Evolutionary conservation across 2,113 vertebrate genomes (phyloP).

Genomic region (Pachypanchax playfairii): DNA sequence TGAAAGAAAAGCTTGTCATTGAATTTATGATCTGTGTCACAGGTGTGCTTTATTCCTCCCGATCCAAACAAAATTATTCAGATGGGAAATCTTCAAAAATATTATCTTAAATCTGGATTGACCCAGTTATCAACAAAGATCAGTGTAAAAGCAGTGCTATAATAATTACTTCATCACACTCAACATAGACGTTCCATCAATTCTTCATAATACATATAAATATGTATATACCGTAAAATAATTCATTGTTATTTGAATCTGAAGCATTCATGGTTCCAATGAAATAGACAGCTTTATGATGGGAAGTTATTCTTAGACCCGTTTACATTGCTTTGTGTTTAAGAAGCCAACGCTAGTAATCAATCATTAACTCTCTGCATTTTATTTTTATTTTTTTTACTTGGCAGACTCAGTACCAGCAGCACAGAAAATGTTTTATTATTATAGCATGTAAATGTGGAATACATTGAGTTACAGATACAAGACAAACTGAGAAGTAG

Average conservation of each 20-base stretch:
- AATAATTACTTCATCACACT: not conserved
- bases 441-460: slow-evolving; percentile 9
- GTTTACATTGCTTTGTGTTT: slow-evolving; percentile 41
- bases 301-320: not conserved
- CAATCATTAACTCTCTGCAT: slow-evolving; percentile 52
- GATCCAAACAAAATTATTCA: slow-evolving; percentile 17
- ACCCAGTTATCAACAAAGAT: slow-evolving; percentile 18
- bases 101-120: slow-evolving; percentile 36
- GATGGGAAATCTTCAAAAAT: slow-evolving; percentile 8
- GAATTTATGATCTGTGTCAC: slow-evolving; percentile 13
- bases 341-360: slow-evolving; percentile 51
- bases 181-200: not conserved
- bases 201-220: not conserved
- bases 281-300: not conserved
- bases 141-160: not conserved
- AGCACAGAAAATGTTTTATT: slow-evolving; percentile 33
- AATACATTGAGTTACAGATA: no score
- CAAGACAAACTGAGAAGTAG: no score
- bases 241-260: slow-evolving; percentile 37
- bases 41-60: slow-evolving; percentile 31
- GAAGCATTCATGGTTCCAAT: not conserved
- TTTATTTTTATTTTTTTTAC: slow-evolving; percentile 28
- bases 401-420: slow-evolving; percentile 19
- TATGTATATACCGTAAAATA: slow-evolving; percentile 19
- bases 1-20: slow-evolving; percentile 31